Percentiles rank a stretch among this genome's conserved stretches.
Conservation (phyloP, 2,113 vertebrate species). For the Machaerirhynchus nigripectus region DNA sequence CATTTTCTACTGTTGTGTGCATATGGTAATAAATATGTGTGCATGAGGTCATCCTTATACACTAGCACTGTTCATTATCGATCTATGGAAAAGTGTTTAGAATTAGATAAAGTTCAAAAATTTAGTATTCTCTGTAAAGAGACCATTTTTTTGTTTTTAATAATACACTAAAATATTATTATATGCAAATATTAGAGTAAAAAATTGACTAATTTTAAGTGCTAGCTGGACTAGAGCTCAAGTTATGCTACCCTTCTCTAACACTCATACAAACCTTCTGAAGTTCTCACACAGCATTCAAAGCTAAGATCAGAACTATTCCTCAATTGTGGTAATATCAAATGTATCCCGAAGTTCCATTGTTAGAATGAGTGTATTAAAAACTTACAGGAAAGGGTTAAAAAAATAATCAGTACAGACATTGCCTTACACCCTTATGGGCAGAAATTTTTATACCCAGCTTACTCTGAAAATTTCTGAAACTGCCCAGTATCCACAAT, state of each 20-base stretch:
- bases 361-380: neutral
- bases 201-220: neutral
- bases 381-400: constrained; percentile 58
- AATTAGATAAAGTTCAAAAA: neutral
- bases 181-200: constrained; percentile 25
- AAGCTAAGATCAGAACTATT: constrained; percentile 28
- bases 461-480: neutral
- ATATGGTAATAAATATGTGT: neutral
- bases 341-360: neutral
- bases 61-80: neutral
- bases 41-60: neutral
- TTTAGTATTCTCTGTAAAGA: neutral
- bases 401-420: constrained; percentile 22
- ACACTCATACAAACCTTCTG: neutral
- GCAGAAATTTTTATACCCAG: neutral
- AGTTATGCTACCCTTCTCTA: constrained; percentile 3
- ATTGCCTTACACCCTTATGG: neutral
- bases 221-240: constrained; percentile 12
- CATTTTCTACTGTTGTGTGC: neutral
- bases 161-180: neutral
- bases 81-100: neutral
- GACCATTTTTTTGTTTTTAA: neutral
- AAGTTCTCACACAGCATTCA: neutral
- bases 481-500: neutral
- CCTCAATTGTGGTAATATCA: neutral